Evolutionary conservation across 2,888 invertebrate species (phyloP), one percentile per base, ranked within the genome.

Genomic region (Cosmopolites sordidus): DNA sequence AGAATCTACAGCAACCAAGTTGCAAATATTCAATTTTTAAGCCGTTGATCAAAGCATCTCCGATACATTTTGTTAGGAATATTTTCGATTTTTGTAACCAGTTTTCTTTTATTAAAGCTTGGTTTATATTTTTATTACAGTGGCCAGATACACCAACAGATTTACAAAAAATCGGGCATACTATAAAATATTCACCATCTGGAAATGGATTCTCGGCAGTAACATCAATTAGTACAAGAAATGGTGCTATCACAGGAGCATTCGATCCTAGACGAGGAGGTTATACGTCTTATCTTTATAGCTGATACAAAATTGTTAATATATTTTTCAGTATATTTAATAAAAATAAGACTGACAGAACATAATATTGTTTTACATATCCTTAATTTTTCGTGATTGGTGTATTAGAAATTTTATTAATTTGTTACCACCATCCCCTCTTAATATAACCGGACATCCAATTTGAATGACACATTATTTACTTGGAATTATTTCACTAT

Each of bases 201-300:
- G 79, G 81, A 2, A 79, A 81, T 6, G 83, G 84, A 1, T 85
- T 86, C 68, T 82, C 84, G 1, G 82, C 85, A 2, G 72, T 85
- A 50, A 80, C 83, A 2, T 80, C 78, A 1, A 76, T 80, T 2
- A 74, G 74, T n/a, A 41, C 52, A 5, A 73, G 77, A 53, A 67
- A 72, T 16, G 79, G 78, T 14, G 72, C 73, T 38, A 67, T 77
- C 6, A 68, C 74, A 16, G 70, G 64, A 3, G 63, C 64, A 16
- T 63, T 47, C 49, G 82, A 82, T 64, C 69, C 64, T 4, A 72
- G 81, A 60, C 68, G 82, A 47, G 60, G 73, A 1, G 82, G 82
- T 60, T 77, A 78, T 60, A 65, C 74, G 37, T 78, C 76, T 43
- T 79, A 66, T 60, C 62, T 17, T 9, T 37, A 38, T 61, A 60